These are phyloP conservation scores for Euphydryas editha DNA, from an alignment of 2,888 invertebrate species.

Conservation along the genomic window DNA sequence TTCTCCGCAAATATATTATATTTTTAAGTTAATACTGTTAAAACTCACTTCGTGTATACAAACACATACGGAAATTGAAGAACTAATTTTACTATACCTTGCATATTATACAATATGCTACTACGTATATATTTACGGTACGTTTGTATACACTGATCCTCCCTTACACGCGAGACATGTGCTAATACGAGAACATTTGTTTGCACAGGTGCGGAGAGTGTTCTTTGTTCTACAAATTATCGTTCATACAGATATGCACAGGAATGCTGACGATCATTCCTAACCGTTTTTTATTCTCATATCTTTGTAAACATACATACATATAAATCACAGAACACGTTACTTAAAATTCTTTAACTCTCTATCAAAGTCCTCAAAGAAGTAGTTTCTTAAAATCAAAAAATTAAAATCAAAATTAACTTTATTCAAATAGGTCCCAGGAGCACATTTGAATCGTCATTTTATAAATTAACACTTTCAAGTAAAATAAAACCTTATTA, in stretches of 20 bases:
- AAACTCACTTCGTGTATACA: neutral
- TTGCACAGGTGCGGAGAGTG: conserved; percentile 75
- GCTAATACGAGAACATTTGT: conserved; percentile 70
- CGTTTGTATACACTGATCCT: conserved; percentile 37
- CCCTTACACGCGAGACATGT: conserved; percentile 53
- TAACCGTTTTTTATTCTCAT: conserved; percentile 28
- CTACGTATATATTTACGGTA: neutral
- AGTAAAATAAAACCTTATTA: no score
- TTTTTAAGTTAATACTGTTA: neutral
- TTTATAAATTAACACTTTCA: no score
- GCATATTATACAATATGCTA: neutral
- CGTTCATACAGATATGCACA: conserved; percentile 58
- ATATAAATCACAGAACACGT: neutral
- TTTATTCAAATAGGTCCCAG: no score
- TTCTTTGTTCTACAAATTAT: conserved; percentile 80
- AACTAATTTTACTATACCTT: neutral
- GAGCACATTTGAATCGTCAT: no score
- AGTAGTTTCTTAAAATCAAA: no score
- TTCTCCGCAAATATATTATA: neutral
- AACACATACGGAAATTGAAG: neutral
- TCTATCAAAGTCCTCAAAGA: no score
- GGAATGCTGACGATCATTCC: conserved; percentile 51
- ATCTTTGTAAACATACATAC: neutral
- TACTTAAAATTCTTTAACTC: no score
- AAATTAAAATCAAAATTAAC: no score